These are phyloP conservation scores for Emydura subglobosa DNA, from an alignment of 2,113 vertebrate species.

Conservation along the genomic window DNA sequence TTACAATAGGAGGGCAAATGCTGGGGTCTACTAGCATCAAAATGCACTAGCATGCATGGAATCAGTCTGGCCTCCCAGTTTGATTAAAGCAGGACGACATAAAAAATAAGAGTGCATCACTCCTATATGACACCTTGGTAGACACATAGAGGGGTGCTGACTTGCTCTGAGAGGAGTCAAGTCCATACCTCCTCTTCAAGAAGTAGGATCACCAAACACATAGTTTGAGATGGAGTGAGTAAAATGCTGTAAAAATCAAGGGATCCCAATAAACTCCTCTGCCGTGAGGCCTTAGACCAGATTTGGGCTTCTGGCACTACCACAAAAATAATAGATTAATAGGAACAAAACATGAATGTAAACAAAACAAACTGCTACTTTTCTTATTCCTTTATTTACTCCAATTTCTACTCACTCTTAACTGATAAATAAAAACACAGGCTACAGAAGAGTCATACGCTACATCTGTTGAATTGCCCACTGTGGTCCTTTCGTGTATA, in stretches of 20 bases:
- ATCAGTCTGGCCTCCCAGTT: background rate
- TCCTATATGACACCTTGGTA: background rate
- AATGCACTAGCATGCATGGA: background rate
- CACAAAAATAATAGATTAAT: background rate
- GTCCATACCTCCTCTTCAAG: background rate
- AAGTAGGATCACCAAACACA: background rate
- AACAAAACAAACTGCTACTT: background rate
- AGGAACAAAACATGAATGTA: background rate
- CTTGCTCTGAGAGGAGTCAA: background rate
- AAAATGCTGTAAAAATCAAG: background rate
- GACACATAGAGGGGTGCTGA: background rate
- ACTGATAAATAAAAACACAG: background rate
- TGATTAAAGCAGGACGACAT: background rate
- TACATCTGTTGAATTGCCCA: too few species aligned
- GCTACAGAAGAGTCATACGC: too few species aligned
- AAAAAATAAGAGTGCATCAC: background rate
- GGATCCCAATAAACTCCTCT: background rate
- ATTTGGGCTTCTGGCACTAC: background rate
- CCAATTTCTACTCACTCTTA: background rate
- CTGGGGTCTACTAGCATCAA: background rate
- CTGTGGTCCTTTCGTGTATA: too few species aligned
- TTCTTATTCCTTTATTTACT: background rate
- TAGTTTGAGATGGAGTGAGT: background rate
- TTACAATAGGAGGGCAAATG: conserved; percentile 24
- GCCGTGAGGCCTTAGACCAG: background rate